Evolutionary conservation across 2,113 vertebrate species (phyloP).

Genomic region (Amazona vittata): DNA sequence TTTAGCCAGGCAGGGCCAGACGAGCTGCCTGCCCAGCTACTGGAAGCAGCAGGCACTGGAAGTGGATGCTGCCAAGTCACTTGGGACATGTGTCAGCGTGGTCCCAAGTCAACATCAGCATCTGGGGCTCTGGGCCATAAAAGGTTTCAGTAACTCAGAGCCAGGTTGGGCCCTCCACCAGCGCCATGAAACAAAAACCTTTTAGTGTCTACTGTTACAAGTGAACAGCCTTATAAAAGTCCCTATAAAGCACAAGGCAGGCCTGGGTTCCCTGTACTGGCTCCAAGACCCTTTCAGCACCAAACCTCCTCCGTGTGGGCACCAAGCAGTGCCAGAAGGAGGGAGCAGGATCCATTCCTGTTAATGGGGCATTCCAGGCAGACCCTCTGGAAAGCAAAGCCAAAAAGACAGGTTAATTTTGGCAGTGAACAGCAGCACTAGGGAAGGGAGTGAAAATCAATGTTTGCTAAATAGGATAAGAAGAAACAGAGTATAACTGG

Average conservation of each 20-base stretch:
- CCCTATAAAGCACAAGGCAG: neutral
- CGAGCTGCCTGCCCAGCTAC: neutral
- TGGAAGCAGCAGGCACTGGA: neutral
- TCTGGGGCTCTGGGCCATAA: neutral
- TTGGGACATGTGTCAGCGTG: neutral
- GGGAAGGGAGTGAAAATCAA: neutral
- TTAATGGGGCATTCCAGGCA: rapidly evolving
- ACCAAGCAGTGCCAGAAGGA: rapidly evolving
- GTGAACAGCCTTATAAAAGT: neutral
- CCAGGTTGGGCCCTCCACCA: neutral
- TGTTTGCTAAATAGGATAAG: neutral
- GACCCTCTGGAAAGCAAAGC: neutral
- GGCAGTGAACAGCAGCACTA: neutral
- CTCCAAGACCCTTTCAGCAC: neutral
- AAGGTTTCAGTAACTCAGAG: neutral
- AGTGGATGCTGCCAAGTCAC: neutral
- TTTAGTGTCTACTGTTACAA: neutral
- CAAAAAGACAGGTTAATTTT: neutral
- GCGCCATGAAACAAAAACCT: neutral
- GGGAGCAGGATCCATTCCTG: neutral
- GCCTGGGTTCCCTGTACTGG: neutral
- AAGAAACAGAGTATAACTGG: neutral
- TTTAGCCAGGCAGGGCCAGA: neutral
- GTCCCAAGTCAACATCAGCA: neutral
- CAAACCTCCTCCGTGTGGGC: neutral